Evolutionary conservation across 2,888 invertebrate genomes (phyloP).

Genomic region (Nebria brevicollis): DNA sequence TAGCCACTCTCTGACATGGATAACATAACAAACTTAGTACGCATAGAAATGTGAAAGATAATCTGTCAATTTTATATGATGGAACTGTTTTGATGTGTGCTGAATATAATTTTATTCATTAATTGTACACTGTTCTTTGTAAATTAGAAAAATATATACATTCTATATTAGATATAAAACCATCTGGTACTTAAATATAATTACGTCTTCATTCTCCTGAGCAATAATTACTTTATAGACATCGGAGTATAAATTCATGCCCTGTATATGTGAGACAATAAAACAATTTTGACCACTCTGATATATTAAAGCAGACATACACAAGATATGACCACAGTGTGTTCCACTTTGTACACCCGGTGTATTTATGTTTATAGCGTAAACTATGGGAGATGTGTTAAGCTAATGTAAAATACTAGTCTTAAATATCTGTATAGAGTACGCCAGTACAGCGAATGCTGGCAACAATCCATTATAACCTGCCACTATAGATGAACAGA

Average conservation of each 20-base stretch:
- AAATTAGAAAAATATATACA: no score
- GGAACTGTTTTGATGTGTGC: neutral
- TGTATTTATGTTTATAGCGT: neutral
- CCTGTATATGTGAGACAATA: neutral
- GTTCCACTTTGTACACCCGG: neutral
- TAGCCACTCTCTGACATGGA: constrained; percentile 36
- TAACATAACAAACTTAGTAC: neutral
- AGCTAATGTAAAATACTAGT: neutral
- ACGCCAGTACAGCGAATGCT: neutral
- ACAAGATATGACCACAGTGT: neutral
- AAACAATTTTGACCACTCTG: neutral
- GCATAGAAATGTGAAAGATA: neutral
- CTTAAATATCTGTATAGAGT: neutral
- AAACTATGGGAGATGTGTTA: neutral
- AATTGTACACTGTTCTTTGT: neutral
- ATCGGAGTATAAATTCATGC: neutral
- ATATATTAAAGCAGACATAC: neutral
- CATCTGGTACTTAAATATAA: no score
- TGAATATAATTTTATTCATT: neutral
- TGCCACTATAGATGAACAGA: neutral
- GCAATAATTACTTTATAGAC: neutral
- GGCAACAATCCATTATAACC: neutral
- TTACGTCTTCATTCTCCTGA: no score
- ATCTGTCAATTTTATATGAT: neutral
- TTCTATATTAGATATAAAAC: no score